A percentile compares a stretch with the other conserved stretches of the same genome.
Evolutionary conservation across 1,140 invertebrate genomes (phyloP).

Genomic region (Ectropis grisescens): DNA sequence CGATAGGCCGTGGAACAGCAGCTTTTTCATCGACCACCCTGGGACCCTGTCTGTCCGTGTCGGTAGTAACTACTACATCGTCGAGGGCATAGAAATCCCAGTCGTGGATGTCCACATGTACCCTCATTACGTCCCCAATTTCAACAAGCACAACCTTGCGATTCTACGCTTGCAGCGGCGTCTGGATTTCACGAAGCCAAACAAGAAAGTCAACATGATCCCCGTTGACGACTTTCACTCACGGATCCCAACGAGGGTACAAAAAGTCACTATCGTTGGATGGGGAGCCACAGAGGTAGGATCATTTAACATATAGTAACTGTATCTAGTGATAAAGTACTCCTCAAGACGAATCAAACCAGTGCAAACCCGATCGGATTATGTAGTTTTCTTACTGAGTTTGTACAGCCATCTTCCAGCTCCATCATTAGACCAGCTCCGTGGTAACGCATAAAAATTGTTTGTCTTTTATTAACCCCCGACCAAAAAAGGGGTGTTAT

Average conservation of each 20-base stretch:
- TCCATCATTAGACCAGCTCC: too few relatives aligned
- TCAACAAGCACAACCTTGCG: slow-evolving; percentile 32
- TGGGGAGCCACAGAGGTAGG: slow-evolving; percentile 46
- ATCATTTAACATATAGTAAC: too few relatives aligned
- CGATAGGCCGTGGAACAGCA: slow-evolving; percentile 51
- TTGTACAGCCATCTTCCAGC: too few relatives aligned
- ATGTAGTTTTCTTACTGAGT: too few relatives aligned
- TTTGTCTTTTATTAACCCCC: too few relatives aligned
- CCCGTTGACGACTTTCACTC: slow-evolving; percentile 26
- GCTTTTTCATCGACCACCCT: slow-evolving; percentile 48
- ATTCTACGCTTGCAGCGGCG: slow-evolving; percentile 23
- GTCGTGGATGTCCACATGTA: slow-evolving; percentile 40
- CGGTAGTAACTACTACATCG: slow-evolving; percentile 32
- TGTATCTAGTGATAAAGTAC: too few relatives aligned
- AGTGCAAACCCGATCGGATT: too few relatives aligned
- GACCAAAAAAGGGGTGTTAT: too few relatives aligned
- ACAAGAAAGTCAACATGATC: slow-evolving; percentile 37
- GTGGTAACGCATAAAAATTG: too few relatives aligned
- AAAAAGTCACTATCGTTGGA: slow-evolving; percentile 38
- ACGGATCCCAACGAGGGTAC: slow-evolving; percentile 20
- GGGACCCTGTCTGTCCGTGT: slow-evolving; percentile 37
- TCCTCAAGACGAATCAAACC: too few relatives aligned
- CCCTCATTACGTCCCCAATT: slow-evolving; percentile 35
- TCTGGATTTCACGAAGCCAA: slow-evolving; percentile 23
- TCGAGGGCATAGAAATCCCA: slow-evolving; percentile 34